phyloP scores from a whole-genome alignment of 2,888 invertebrate species.

The Halictus ligatus region DNA sequence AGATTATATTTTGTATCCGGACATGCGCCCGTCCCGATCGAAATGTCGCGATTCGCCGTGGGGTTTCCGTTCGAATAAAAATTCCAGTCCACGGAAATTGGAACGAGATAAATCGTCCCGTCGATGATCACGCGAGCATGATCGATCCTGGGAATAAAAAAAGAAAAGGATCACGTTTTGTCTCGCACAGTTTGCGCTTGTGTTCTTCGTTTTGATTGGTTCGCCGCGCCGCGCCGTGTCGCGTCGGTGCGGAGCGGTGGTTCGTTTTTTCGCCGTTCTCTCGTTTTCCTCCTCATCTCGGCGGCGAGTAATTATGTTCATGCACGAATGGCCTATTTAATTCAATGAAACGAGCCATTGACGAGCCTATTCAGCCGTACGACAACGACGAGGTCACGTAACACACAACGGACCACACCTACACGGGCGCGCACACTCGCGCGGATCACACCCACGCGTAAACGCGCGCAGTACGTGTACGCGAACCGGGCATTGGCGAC shows the following conservation, averaged over 20 bases:
- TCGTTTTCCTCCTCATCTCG: neutral
- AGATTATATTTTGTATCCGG: neutral
- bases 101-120: neutral
- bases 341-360: conserved; percentile 79
- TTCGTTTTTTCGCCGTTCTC: neutral
- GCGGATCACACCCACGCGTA: conserved; percentile 49
- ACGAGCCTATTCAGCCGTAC: conserved; percentile 74
- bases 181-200: neutral
- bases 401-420: conserved; percentile 66
- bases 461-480: neutral
- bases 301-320: conserved; percentile 65
- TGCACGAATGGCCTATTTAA: conserved; percentile 75
- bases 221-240: too few relatives aligned
- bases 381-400: conserved; percentile 72
- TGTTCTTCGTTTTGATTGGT: neutral
- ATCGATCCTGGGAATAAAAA: neutral
- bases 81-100: neutral
- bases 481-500: conserved; percentile 10
- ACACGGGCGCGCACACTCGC: conserved; percentile 49
- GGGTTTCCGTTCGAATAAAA: neutral
- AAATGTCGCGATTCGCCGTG: too few relatives aligned
- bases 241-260: too few relatives aligned
- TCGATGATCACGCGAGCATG: neutral
- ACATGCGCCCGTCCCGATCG: too few relatives aligned
- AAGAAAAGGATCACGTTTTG: neutral